phyloP scores from a whole-genome alignment of 2,888 invertebrate genomes.

The Heteromyza rotundicornis region DNA sequence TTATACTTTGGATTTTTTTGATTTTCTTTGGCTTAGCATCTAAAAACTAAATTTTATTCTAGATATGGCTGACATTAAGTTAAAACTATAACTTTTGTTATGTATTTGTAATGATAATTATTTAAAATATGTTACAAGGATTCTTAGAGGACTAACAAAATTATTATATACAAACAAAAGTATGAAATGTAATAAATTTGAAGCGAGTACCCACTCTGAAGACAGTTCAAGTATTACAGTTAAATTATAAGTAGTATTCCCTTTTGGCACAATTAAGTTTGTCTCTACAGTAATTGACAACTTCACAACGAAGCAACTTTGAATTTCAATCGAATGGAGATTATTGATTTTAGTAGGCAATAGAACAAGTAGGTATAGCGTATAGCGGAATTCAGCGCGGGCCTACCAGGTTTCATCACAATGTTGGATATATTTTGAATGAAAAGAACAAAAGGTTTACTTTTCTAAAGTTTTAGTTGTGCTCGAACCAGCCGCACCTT shows the following conservation, averaged over 20 bases:
- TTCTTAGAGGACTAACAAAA: neutral
- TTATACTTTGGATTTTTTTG: conserved; percentile 24
- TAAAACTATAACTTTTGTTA: neutral
- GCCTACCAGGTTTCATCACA: conserved; percentile 8
- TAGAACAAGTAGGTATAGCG: no score
- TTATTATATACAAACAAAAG: neutral
- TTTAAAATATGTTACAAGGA: neutral
- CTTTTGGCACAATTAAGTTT: neutral
- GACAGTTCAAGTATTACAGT: neutral
- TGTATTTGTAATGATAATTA: neutral
- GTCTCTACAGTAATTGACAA: neutral
- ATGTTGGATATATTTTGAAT: conserved; percentile 17
- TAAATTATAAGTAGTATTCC: neutral
- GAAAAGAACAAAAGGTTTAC: neutral
- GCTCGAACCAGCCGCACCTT: conserved; percentile 16
- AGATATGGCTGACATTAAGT: conserved; percentile 20
- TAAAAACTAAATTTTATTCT: conserved; percentile 33
- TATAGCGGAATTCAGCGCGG: conserved; percentile 6
- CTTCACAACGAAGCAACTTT: neutral
- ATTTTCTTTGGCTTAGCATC: conserved; percentile 37
- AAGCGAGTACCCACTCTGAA: neutral
- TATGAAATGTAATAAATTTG: neutral
- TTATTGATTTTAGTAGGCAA: no score
- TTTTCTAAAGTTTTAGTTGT: conserved; percentile 14
- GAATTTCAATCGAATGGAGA: neutral